These are phyloP conservation scores for Leptopilina boulardi DNA, from an alignment of 1,140 invertebrate species.

Conservation along the genomic window DNA sequence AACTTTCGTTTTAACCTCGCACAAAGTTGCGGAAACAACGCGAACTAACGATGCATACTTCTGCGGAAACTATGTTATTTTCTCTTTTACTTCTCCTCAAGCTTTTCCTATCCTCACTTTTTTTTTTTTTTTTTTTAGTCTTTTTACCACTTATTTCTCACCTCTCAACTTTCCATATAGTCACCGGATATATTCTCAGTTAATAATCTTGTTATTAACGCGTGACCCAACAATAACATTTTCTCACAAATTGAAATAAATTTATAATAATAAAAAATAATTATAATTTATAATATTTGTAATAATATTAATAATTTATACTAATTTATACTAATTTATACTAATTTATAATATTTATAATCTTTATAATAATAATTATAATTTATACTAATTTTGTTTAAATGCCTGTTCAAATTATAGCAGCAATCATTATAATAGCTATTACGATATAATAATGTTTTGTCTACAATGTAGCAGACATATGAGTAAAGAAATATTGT, in stretches of 20 bases:
- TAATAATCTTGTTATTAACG: slow-evolving; percentile 49
- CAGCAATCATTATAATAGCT: too few species aligned
- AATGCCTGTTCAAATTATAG: too few species aligned
- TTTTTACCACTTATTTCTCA: not conserved
- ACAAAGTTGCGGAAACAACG: slow-evolving; percentile 19
- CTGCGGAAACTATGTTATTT: slow-evolving; percentile 1
- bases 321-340: too few species aligned
- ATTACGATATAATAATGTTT: too few species aligned
- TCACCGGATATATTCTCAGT: slow-evolving; percentile 2
- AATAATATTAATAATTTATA: too few species aligned
- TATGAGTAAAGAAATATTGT: not conserved
- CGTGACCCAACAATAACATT: slow-evolving; percentile 24
- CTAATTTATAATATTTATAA: too few species aligned
- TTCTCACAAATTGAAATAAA: not conserved
- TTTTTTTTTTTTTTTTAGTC: not conserved
- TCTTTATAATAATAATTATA: too few species aligned
- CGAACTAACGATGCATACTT: slow-evolving; percentile 4
- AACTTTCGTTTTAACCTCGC: slow-evolving; percentile 30
- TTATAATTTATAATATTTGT: too few species aligned
- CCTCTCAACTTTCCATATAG: slow-evolving; percentile 26
- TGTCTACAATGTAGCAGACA: too few species aligned
- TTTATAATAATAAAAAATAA: too few species aligned
- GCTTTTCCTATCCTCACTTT: not conserved
- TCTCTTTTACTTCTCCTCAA: not conserved
- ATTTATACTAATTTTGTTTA: too few species aligned